Evolutionary conservation across 2,113 vertebrate genomes (phyloP).

Genomic region (Aspiorhynchus laticeps): DNA sequence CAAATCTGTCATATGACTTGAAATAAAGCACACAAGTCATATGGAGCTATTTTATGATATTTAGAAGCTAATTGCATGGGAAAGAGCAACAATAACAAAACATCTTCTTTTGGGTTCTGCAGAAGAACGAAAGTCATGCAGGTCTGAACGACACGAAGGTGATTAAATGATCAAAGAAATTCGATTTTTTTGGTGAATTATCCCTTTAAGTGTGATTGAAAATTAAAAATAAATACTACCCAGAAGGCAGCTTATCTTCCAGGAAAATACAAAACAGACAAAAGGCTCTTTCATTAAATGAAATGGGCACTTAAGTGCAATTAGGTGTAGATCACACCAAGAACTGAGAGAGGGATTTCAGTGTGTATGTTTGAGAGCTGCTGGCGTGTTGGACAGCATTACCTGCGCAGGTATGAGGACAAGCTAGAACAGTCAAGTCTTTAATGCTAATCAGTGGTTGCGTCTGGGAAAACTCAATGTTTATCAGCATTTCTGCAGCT

Average conservation of each 20-base stretch:
- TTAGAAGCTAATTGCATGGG: too few relatives aligned
- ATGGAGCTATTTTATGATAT: neutral
- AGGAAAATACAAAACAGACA: conserved; percentile 61
- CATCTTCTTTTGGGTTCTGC: neutral
- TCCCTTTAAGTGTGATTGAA: neutral
- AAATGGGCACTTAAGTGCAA: conserved; percentile 65
- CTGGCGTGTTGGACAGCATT: conserved; percentile 66
- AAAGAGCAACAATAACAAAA: too few relatives aligned
- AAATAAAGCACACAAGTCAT: neutral
- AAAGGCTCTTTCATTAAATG: conserved; percentile 57
- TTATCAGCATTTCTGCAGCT: neutral
- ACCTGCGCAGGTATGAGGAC: conserved; percentile 67
- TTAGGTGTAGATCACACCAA: conserved; percentile 58
- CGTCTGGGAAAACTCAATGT: neutral
- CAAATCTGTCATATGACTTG: neutral
- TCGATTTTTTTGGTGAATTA: neutral
- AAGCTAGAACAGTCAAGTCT: conserved; percentile 64
- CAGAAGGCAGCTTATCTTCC: conserved; percentile 30
- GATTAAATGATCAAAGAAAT: neutral
- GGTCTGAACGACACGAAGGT: neutral
- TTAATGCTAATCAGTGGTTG: conserved; percentile 42
- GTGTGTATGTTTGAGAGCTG: conserved; percentile 64
- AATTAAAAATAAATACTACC: neutral
- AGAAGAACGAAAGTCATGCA: neutral
- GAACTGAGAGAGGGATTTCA: conserved; percentile 61